Base-by-base conservation (phyloP, 2,888 invertebrate genomes). In the Ectemnius lituratus region DNA sequence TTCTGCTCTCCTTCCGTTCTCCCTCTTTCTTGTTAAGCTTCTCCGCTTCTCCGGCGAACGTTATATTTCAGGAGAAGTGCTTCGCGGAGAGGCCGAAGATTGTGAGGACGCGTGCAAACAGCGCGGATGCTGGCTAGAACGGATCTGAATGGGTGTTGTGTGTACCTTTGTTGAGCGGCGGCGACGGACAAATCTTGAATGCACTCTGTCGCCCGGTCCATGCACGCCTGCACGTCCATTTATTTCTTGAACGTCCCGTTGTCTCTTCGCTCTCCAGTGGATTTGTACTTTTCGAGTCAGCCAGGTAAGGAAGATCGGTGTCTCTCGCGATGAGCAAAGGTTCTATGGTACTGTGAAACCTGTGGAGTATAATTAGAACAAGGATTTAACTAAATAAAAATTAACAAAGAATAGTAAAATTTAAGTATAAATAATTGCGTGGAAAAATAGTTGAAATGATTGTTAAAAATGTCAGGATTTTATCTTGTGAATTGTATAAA, bases 81-180 rank as follows among this genome's bases (percentile, higher is more conserved):
- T 60, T 27, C 27, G 62, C n/a, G 46, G 14, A 61, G 67, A 64
- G 62, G 63, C 69, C 74, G 70, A 68, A 68, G 73, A 45, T 68
- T 62, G 63, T 58, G 61, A 49, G 66, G 62, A 47, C 78, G 56
- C 63, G 73, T 75, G 79, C 79, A 81, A 80, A 80, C 75, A 79
- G 75, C 65, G 75, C 47, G 79, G 59, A 45, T 23, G 28, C 60
- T 58, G 75, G 73, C 73, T 79, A 81, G 69, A 75, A 62, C 16
- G 61, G 61, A 62, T 57, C 64, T 70, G 81, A 81, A 80, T 73
- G 64, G 71, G 73, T 37, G 37, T 70, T 67, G 61, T 68, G 66
- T 67, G 75, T 70, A 81, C 70, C 72, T 81, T 75, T 75, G 81
- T 78, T 75, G 66, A 37, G 2, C 37, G 37, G 8, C 78, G 60